Base-by-base conservation (phyloP, 2,888 invertebrate species). In the Himalopsyche anomala region DNA sequence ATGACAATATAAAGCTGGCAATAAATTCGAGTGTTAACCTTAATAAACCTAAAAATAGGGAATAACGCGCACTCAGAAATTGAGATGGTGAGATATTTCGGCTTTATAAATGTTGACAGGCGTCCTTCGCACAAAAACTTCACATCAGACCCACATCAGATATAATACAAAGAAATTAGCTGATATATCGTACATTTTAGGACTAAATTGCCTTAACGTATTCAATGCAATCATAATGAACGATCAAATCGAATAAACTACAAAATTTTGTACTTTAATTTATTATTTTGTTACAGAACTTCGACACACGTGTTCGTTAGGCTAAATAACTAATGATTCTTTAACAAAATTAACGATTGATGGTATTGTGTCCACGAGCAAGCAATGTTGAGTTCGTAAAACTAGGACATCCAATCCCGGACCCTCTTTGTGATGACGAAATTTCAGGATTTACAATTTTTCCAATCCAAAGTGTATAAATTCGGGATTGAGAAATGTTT, bases 91-190 rank as follows among this genome's bases (percentile, higher is more conserved):
- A 38, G 15, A 74, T 74, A 74, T 74, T 74, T 74, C 74, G 74
- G 74, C 74, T 38, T 36, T 36, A 74, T 74, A 38, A 74, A 74
- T 74, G 74, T 36, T 38, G 74, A 38, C 74, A 74, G 74, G 12
- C 38, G 38, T 28, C 15, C 74, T 38, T 6, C 28, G 36, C 36
- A 36, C 69, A 36, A 36, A 51, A 74, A 38, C 74, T 38, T 74
- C 74, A 74, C 38, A 38, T 74, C 38, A 74, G 38, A 74, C 74
- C 74, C 74, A 36, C 36, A 74, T 74, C 74, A 74, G 38, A 74
- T 12, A 74, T 38, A 74, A 74, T 9, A 36, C 74, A 74, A 74
- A 74, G 74, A 74, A 74, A 74, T 74, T 38, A 74, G 15, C 36
- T 38, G 38, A 74, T 74, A 74, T 15, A 36, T 36, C 69, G 36